Evolutionary conservation across 2,888 invertebrate species (phyloP).

Genomic region (Maniola hyperantus): DNA sequence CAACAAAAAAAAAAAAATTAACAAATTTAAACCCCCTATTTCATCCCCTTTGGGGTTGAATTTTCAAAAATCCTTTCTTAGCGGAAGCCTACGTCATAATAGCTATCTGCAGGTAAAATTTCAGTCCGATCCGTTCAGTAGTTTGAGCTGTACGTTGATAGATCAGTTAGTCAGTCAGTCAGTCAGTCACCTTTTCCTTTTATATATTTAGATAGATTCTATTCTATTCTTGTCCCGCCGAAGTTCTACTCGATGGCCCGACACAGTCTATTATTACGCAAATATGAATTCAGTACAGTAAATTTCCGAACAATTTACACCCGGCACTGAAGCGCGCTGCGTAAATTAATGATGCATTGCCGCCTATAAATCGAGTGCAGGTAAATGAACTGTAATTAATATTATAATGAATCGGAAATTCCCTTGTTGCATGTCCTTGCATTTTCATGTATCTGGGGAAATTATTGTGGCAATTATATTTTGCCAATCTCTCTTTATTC

Average conservation of each 20-base stretch:
- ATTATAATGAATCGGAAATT: conserved; percentile 34
- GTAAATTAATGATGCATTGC: conserved; percentile 33
- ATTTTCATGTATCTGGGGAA: conserved; percentile 9
- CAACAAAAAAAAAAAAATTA: too few relatives aligned
- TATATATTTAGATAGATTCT: too few relatives aligned
- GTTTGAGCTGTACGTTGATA: too few relatives aligned
- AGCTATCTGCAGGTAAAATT: too few relatives aligned
- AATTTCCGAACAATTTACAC: conserved; percentile 31
- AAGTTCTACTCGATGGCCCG: conserved; percentile 2
- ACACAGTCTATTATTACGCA: conserved; percentile 19
- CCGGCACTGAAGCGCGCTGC: conserved; percentile 24
- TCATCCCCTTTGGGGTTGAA: too few relatives aligned
- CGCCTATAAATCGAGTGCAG: conserved; percentile 32
- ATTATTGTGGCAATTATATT: conserved; percentile 4
- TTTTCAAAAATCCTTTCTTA: too few relatives aligned
- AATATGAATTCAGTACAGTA: conserved; percentile 27
- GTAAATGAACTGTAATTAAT: conserved; percentile 39
- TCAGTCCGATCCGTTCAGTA: too few relatives aligned
- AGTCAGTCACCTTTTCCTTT: too few relatives aligned
- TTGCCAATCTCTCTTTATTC: neutral
- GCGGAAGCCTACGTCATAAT: too few relatives aligned
- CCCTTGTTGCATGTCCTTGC: conserved; percentile 25
- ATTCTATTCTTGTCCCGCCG: too few relatives aligned
- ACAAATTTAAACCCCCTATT: too few relatives aligned
- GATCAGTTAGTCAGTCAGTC: too few relatives aligned